Evolutionary conservation across 2,797 vertebrate genomes (phyloP), one percentile per base, ranked within the genome.

Genomic region (Crenuchus spilurus): DNA sequence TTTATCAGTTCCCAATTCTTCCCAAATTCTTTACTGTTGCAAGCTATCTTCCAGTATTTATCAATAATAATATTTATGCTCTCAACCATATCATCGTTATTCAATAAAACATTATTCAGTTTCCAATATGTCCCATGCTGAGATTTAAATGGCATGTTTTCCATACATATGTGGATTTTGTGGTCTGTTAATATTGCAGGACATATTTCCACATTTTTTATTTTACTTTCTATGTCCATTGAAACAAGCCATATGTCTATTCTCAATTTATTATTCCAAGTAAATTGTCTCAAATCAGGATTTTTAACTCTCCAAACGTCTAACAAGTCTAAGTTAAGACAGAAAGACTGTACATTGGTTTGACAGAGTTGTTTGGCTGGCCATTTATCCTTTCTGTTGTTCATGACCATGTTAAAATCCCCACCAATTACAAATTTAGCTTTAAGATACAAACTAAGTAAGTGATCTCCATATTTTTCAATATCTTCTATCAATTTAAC

Each of bases 201-300:
- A n/a, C n/a, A n/a, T n/a, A n/a, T n/a, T n/a, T n/a, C n/a, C n/a
- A n/a, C n/a, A n/a, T n/a, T 54, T 11, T 9, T 54, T 10, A 54
- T 28, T 26, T 54, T 54, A 18, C 10, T 26, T 54, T 54, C 24
- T 54, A 54, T 22, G 4, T 54, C 24, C 1, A 5, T 26, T 54
- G 51, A 28, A 22, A 30, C 20, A 30, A 54, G 51, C 51, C 51
- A 54, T 24, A 54, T 54, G n/a, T 49, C 46, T 3, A 49, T 49
- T 49, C 46, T 49, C n/a, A n/a, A 49, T 49, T 49, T 49, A 49
- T 49, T 49, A 20, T 49, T 49, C 46, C 46, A 49, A 4, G 8
- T 49, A 49, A 49, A 49, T 20, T 49, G 46, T 8, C 8, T 49
- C 3, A 20, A 20, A 2, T 11, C 8, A 10, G 24, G 22, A 54